These are phyloP conservation scores for Siderastrea siderea DNA, from an alignment of 92 coral and sea anemone species.

Conservation along the genomic window DNA sequence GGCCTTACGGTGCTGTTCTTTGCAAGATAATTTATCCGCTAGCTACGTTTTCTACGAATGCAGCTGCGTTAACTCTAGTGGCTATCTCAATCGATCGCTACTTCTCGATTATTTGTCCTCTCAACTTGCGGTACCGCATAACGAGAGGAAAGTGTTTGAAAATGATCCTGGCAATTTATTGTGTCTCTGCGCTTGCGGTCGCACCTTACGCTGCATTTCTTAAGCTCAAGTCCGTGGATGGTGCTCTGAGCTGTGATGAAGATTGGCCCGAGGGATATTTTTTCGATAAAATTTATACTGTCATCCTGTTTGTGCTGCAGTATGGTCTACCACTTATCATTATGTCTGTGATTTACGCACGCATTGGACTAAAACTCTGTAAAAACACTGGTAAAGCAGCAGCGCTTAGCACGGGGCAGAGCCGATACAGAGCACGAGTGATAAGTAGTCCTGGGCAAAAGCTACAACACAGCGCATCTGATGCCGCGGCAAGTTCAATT, in stretches of 20 bases:
- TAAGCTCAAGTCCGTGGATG: background rate
- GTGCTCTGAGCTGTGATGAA: constrained; percentile 71
- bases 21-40: constrained; percentile 90
- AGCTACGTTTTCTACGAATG: constrained; percentile 87
- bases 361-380: constrained; percentile 75
- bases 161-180: constrained; percentile 69
- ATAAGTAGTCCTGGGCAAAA: constrained; percentile 3
- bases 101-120: constrained; percentile 86
- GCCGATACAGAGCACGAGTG: background rate
- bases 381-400: constrained; percentile 68
- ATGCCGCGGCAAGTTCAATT: constrained; percentile 37
- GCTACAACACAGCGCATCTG: constrained; percentile 18
- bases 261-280: constrained; percentile 69
- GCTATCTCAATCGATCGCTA: constrained; percentile 94
- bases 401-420: constrained; percentile 29
- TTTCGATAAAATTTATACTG: constrained; percentile 80
- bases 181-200: constrained; percentile 68
- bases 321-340: constrained; percentile 85
- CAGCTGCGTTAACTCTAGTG: constrained; percentile 90
- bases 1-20: constrained; percentile 88
- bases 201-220: constrained; percentile 75
- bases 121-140: constrained; percentile 80
- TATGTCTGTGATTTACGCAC: constrained; percentile 75
- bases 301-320: constrained; percentile 84
- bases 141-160: constrained; percentile 78